Conservation (phyloP, 2,888 invertebrate genomes). For the Pristionchus entomophagus region DNA sequence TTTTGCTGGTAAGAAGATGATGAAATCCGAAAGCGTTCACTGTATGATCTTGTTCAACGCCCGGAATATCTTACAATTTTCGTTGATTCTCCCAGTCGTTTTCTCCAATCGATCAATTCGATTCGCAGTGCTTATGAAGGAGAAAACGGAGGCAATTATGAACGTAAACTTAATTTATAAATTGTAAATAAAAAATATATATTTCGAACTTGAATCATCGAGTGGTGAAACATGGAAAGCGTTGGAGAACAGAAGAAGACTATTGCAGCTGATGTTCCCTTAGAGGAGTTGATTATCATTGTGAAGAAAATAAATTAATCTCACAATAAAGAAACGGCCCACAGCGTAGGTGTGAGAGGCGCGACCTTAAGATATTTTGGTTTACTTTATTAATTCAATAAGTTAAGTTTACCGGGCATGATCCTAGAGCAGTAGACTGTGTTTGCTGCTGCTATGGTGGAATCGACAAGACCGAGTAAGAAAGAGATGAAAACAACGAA, state of each 20-base stretch:
- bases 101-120: conserved; percentile 32
- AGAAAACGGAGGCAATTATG: not conserved
- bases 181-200: no score
- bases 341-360: conserved; percentile 22
- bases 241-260: conserved; percentile 17
- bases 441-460: not conserved
- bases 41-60: not conserved
- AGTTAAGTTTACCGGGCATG: not conserved
- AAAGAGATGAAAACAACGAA: not conserved
- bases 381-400: not conserved
- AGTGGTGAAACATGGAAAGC: not conserved
- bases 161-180: not conserved
- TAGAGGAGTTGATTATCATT: not conserved
- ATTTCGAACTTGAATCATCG: conserved; percentile 34
- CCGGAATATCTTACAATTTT: not conserved
- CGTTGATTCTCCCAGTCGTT: not conserved
- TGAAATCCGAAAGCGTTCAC: no score
- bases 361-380: not conserved
- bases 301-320: not conserved
- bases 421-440: conserved; percentile 33
- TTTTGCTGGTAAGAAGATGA: no score
- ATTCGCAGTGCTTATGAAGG: conserved; percentile 9
- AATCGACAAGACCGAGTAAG: conserved; percentile 4
- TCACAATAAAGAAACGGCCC: conserved; percentile 33
- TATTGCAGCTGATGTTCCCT: conserved; percentile 29